Evolutionary conservation across 1,140 invertebrate genomes (phyloP).

Genomic region (Orius laevigatus): DNA sequence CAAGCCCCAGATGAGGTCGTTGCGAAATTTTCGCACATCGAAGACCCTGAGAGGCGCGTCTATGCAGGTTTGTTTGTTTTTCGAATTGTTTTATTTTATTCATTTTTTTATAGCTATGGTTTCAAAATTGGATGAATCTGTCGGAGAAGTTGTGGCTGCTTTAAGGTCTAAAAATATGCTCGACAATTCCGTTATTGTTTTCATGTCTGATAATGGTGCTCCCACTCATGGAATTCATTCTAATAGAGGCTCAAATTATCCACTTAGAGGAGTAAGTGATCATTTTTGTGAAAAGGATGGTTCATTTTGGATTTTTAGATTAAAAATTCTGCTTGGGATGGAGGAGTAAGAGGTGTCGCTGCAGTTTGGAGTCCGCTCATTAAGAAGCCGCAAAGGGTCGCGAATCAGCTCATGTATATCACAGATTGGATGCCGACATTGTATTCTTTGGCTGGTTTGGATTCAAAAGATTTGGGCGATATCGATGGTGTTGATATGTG

Average conservation of each 20-base stretch:
- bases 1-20: slow-evolving; percentile 62
- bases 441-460: slow-evolving; percentile 33
- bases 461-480: slow-evolving; percentile 22
- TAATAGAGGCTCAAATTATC: slow-evolving; percentile 77
- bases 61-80: slow-evolving; percentile 47
- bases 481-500: slow-evolving; percentile 60
- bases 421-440: slow-evolving; percentile 79
- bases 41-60: slow-evolving; percentile 48
- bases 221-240: slow-evolving; percentile 47
- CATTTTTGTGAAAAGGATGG: background rate
- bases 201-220: slow-evolving; percentile 67
- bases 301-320: slow-evolving; percentile 28
- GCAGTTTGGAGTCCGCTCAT: slow-evolving; percentile 62
- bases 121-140: slow-evolving; percentile 68
- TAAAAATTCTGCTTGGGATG: slow-evolving; percentile 76
- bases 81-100: background rate
- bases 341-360: slow-evolving; percentile 56
- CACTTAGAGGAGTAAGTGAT: slow-evolving; percentile 53
- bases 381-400: slow-evolving; percentile 39
- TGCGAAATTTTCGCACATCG: slow-evolving; percentile 54
- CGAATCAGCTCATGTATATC: slow-evolving; percentile 61
- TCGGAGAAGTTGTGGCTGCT: slow-evolving; percentile 56
- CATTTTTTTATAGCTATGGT: slow-evolving; percentile 50
- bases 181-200: slow-evolving; percentile 55
- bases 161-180: slow-evolving; percentile 49